Evolutionary conservation across 2,888 invertebrate species (phyloP), one percentile per base, ranked within the genome.

Genomic region (Temnothorax ravouxi): DNA sequence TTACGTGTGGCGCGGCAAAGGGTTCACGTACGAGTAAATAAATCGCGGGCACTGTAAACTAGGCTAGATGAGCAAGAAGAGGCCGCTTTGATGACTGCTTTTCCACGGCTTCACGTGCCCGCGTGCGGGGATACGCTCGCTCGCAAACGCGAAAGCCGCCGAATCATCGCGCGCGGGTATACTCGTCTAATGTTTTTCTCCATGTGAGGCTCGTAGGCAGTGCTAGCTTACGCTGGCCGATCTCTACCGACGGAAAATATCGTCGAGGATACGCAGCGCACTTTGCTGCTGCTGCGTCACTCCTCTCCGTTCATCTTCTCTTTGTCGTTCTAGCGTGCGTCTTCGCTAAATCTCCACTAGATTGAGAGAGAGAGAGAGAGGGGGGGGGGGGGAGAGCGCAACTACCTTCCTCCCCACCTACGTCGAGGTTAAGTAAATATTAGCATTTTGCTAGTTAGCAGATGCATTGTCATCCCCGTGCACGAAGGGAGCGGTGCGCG

Each of bases 391-490:
- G 34, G 34, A 54, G 69, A 80, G 76, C 81, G 75, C 75, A 62
- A 59, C 50, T 41, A 34, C 9, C 62, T 50, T 69, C 34, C 38
- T 74, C 76, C 59, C 81, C 66, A 79, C 66, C 47, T 77, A 56
- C 74, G 54, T 82, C 86, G 85, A 54, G 86, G 88, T 87, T 89
- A 91, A 91, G 91, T 90, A 92, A 93, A 93, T 92, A 93, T 93
- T 92, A 88, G 88, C 90, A 91, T 92, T 93, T 89, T 86, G 91
- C 91, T 91, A 93, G 91, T 92, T 92, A 92, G 91, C 89, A 90
- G 89, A 84, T 88, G 91, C 91, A 88, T 83, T 86, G 89, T 90
- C 90, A 91, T 92, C 88, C 72, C 82, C 87, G 67, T 82, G 74
- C 72, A 79, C 84, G 62, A 56, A 34, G 76, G 69, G 38, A 61